Conservation (phyloP, 1,140 invertebrate species). For the Antheraea mylitta region DNA sequence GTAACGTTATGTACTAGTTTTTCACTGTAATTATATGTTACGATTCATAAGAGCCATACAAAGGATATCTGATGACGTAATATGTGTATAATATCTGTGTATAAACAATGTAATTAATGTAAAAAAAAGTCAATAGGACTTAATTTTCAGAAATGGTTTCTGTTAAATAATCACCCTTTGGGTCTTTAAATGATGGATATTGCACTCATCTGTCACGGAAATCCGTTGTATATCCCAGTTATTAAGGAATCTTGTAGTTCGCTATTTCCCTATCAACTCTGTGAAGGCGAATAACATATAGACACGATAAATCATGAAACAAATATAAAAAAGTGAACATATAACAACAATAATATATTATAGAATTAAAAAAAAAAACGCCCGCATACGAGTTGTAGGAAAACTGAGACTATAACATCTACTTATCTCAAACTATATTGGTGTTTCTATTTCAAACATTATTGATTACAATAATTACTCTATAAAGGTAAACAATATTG, state of each 20-base stretch:
- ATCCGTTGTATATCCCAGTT: slow-evolving; percentile 21
- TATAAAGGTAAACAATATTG: slow-evolving; percentile 49
- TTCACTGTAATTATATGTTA: background rate
- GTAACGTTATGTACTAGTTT: background rate
- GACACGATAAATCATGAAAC: slow-evolving; percentile 50
- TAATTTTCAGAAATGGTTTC: too few species aligned
- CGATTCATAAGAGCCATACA: background rate
- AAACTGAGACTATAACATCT: slow-evolving; percentile 51
- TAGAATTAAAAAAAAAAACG: slow-evolving; percentile 47
- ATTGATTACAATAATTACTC: slow-evolving; percentile 48
- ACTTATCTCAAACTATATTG: slow-evolving; percentile 53
- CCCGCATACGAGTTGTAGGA: slow-evolving; percentile 36
- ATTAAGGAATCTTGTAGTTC: slow-evolving; percentile 5
- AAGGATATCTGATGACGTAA: background rate
- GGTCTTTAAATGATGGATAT: slow-evolving; percentile 3
- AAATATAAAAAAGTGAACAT: slow-evolving; percentile 62
- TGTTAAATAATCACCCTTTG: too few species aligned
- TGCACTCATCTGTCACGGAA: background rate
- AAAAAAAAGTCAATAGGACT: slow-evolving; percentile 5
- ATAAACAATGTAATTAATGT: background rate
- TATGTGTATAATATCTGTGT: background rate
- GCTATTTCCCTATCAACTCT: slow-evolving; percentile 36
- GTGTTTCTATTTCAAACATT: slow-evolving; percentile 68
- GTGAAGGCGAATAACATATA: slow-evolving; percentile 40
- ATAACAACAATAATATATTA: slow-evolving; percentile 71